Base-by-base conservation (phyloP, 2,888 invertebrate genomes). In the Synanthedon myopaeformis region DNA sequence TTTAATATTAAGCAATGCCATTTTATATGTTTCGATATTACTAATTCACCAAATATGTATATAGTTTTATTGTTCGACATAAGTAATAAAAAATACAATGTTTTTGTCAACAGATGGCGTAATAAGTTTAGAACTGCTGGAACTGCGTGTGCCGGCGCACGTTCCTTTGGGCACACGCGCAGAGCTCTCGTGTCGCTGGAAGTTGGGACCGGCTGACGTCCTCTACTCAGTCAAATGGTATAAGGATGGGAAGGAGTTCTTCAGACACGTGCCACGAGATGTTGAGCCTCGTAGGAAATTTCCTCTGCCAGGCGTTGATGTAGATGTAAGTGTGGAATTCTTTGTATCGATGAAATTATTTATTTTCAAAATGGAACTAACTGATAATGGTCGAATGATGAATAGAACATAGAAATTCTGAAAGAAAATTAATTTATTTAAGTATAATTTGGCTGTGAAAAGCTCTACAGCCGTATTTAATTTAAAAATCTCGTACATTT, bases 161-260 rank as follows among this genome's bases (percentile, higher is more conserved):
- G 94, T 94, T 62, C 92, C 94, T 56, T 89, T 93, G 59, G 93
- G 94, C 65, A 92, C 93, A 71, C 91, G 91, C 64, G 94, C 94
- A 45, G 88, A 90, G 55, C 84, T 96, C 63, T 93, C 93, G 53
- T 96, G 96, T 81, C 92, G 92, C 75, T 96, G 94, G 88, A 92
- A 94, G 79, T 89, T 96, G 74, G 80, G 79, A 2, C 94, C 95
- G 64, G 92, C 91, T 3, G 95, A 96, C 76, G 91, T 91, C 52
- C 89, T 96, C 51, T 96, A 96, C 81, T 95, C 95, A 41, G 95
- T 96, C 67, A 96, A 96, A 85, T 96, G 96, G 96, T 96, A 96
- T 88, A 96, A 95, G 76, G 95, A 95, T 74, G 95, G 95, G 61
- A 92, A 93, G 77, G 96, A 96, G 84, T 95, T 96, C 88, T 96